Base-by-base conservation (phyloP, 2,888 invertebrate genomes). In the Apodemia zela region DNA sequence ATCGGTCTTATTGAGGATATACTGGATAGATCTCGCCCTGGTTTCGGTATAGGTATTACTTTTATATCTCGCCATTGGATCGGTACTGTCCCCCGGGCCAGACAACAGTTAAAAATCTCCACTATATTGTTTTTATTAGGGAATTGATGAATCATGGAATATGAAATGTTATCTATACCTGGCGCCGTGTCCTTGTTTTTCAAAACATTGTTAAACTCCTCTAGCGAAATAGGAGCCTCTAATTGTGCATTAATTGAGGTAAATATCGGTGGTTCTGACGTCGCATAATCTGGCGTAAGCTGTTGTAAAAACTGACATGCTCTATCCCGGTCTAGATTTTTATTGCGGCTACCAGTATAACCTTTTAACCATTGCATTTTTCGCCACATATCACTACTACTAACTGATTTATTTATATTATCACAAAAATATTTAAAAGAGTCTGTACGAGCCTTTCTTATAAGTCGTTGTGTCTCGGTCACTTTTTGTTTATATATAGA, bases 401-500 rank as follows among this genome's bases (percentile, higher is more conserved):
- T 47, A 47, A 47, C 17, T n/a, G 47, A 7, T 17, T 47, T 47
- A 47, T 47, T 17, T 8, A 47, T 47, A 6, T 17, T n/a, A 17
- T 47, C 7, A 17, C 47, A 47, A n/a, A 47, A 47, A 4, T 17
- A n/a, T 47, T 17, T 47, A 47, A 47, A 47, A 5, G 17, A n/a
- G 5, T 47, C 47, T 17, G 17, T 47, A 8, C 17, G 5, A 17
- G 47, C 47, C n/a, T 47, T 47, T 47, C 47, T 35, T 35, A 38
- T 58, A 3, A 54, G 38, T 8, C 58, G 21, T 45, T 38, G 42
- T 17, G 58, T 15, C 15, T 58, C 42, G 10, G 45, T 33, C 35
- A 69, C 66, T 62, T 69, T 69, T n/a, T 61, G 17, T 59, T 67
- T 8, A 3, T 69, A 42, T 2, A n/a, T 35, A 2, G 29, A 21